Percentiles rank a stretch among this genome's conserved stretches.
Conservation (phyloP, 2,113 vertebrate species). For the Corythoichthys haematopterus region DNA sequence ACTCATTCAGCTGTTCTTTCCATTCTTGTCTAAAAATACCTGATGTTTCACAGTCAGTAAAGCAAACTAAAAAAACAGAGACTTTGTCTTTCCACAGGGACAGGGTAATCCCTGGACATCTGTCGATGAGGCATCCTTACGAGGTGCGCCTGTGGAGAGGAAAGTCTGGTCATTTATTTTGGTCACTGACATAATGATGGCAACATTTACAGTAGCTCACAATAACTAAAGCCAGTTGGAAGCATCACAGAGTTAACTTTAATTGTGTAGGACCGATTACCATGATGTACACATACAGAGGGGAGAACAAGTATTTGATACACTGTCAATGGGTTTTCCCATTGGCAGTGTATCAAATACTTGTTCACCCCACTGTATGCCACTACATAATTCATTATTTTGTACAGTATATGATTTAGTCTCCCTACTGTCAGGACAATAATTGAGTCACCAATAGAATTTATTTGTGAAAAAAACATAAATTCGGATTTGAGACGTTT, state of each 20-base stretch:
- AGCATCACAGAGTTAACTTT: background rate
- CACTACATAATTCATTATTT: background rate
- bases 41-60: constrained; percentile 37
- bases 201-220: constrained; percentile 6
- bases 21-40: constrained; percentile 48
- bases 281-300: background rate
- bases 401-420: background rate
- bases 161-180: constrained; percentile 54
- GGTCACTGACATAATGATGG: constrained; percentile 24
- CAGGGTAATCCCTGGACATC: constrained; percentile 63
- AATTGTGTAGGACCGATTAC: background rate
- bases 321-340: no score
- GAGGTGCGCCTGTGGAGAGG: constrained; percentile 45
- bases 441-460: background rate
- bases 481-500: background rate
- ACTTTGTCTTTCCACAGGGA: constrained; percentile 28
- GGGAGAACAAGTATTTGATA: no score
- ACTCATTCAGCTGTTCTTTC: constrained; percentile 34
- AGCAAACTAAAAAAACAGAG: constrained; percentile 38
- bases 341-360: no score
- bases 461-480: background rate
- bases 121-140: constrained; percentile 40
- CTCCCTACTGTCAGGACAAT: background rate
- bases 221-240: constrained; percentile 13
- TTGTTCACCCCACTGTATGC: no score